A percentile compares a stretch with the other conserved stretches of the same genome.
phyloP scores from a whole-genome alignment of 2,113 vertebrate species.

The Pleuronectes platessa region DNA sequence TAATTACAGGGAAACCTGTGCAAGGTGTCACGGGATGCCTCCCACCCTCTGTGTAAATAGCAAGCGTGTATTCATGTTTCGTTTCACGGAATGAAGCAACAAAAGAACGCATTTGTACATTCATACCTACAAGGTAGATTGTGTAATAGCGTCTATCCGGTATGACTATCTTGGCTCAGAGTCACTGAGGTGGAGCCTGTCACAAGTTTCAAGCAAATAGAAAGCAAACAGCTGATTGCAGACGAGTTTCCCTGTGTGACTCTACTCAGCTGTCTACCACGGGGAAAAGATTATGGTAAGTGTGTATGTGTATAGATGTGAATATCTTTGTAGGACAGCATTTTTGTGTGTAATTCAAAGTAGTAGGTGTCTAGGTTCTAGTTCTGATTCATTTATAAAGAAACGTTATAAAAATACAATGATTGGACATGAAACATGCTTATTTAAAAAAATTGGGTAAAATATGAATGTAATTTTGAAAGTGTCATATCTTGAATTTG shows the following conservation, averaged over 20 bases:
- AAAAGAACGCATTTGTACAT: not conserved
- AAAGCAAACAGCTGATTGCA: not conserved
- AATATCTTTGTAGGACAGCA: not conserved
- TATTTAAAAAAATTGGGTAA: no score
- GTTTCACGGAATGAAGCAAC: not conserved
- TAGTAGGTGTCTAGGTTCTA: not conserved
- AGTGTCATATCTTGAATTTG: not conserved
- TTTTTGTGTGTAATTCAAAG: not conserved
- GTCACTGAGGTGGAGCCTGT: conserved; percentile 45
- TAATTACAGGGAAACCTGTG: conserved; percentile 16
- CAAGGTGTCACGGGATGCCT: not conserved
- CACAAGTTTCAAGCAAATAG: conserved; percentile 4
- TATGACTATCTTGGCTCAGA: not conserved
- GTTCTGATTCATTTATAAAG: no score
- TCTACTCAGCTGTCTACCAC: not conserved
- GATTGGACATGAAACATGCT: not conserved
- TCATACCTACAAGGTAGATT: conserved; percentile 2
- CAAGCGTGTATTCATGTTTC: not conserved
- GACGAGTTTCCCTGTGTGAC: not conserved
- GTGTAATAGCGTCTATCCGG: not conserved
- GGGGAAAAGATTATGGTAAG: conserved; percentile 32
- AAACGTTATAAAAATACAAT: not conserved
- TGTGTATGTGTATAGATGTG: not conserved
- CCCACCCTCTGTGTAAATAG: not conserved
- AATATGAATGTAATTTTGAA: no score